Evolutionary conservation across 2,888 invertebrate genomes (phyloP).

Genomic region (Azorinus chamasolen): DNA sequence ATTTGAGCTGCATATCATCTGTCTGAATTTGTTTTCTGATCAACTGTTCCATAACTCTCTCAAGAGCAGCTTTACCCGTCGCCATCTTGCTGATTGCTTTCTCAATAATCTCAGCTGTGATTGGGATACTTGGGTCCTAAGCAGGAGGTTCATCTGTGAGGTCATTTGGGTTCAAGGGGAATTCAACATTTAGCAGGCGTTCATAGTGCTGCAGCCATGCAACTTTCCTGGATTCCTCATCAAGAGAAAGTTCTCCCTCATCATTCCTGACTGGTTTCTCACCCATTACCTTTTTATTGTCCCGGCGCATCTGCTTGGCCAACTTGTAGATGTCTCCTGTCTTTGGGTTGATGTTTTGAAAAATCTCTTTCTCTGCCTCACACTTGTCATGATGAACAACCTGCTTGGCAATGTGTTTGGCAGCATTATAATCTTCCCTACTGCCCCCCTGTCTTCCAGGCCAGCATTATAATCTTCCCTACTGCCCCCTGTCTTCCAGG

Average conservation of each 20-base stretch:
- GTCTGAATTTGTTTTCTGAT: no score
- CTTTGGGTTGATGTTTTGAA: constrained; percentile 8
- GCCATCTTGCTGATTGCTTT: no score
- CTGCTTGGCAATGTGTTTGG: no score
- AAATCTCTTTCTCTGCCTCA: background rate
- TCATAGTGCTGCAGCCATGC: background rate
- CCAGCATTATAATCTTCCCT: constrained; percentile 1
- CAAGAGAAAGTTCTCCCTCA: no score
- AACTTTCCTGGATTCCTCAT: background rate
- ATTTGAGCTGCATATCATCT: background rate
- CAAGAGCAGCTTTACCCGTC: background rate
- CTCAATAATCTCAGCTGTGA: no score
- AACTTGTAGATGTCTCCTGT: constrained; percentile 5
- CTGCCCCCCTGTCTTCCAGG: background rate
- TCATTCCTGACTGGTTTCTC: constrained; percentile 4
- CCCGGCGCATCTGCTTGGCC: no score
- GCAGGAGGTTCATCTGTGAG: no score
- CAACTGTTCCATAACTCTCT: no score
- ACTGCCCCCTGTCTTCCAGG: constrained; percentile 4
- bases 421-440: no score
- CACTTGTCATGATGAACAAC: background rate
- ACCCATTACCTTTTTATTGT: background rate
- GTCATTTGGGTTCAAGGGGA: background rate
- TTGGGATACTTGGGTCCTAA: background rate
- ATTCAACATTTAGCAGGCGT: no score